Percentiles rank a stretch among this genome's conserved stretches.
Conservation (phyloP, 2,888 invertebrate genomes). For the Chymomyza caudatula region DNA sequence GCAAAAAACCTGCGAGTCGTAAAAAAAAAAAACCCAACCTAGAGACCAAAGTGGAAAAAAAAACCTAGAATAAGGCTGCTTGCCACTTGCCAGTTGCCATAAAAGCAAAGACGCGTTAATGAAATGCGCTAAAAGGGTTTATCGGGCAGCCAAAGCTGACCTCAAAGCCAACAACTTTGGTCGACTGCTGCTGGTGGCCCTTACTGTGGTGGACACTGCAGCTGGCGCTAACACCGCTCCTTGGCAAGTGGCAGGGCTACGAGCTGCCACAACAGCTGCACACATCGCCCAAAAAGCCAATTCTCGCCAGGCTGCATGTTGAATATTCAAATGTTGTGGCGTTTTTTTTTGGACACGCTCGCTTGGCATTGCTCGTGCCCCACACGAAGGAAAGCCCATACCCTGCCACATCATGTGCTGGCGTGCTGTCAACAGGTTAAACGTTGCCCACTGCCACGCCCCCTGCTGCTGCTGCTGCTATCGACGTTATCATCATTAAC, state of each 20-base stretch:
- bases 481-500: constrained; percentile 31
- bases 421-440: constrained; percentile 54
- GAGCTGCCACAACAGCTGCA: not conserved
- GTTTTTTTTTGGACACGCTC: constrained; percentile 36
- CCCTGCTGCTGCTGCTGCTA: not conserved
- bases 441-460: constrained; percentile 18
- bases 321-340: not conserved
- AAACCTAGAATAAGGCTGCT: not conserved
- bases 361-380: constrained; percentile 10
- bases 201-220: not conserved
- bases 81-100: not conserved
- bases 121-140: constrained; percentile 50
- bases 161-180: constrained; percentile 38
- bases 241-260: not conserved
- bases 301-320: not conserved
- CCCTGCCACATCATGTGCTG: not conserved
- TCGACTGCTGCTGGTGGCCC: not conserved
- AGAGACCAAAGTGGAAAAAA: not conserved
- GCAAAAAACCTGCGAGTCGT: not conserved
- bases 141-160: constrained; percentile 33
- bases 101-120: not conserved
- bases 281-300: no score
- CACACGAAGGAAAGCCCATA: no score
- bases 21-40: not conserved
- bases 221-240: not conserved